phyloP scores from a whole-genome alignment of 2,113 vertebrate species.

The Psilopsiagon aymara region DNA sequence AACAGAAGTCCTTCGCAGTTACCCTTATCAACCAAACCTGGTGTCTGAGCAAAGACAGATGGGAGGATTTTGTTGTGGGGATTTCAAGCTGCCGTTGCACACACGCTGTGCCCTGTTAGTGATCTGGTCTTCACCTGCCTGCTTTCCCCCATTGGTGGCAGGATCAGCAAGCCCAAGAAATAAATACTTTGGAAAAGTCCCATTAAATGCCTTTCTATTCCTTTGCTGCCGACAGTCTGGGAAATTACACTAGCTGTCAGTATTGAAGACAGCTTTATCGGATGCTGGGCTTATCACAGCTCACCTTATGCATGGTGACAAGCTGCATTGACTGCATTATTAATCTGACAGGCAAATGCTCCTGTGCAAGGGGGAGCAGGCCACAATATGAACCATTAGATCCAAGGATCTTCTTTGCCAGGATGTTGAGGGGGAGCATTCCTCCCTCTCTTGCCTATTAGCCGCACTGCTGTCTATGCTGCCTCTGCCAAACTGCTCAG shows the following conservation, averaged over 20 bases:
- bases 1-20: neutral
- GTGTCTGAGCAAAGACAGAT: neutral
- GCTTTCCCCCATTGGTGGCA: neutral
- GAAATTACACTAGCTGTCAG: neutral
- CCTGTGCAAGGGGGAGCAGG: neutral
- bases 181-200: neutral
- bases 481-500: neutral
- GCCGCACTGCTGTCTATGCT: neutral
- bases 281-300: neutral
- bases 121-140: neutral
- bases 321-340: neutral
- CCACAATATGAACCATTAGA: neutral
- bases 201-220: neutral
- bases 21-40: neutral
- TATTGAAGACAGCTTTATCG: neutral
- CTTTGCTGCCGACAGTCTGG: neutral
- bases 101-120: neutral
- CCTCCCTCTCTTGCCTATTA: neutral
- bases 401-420: neutral
- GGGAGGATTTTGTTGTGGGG: neutral
- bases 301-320: slow-evolving; percentile 5
- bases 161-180: neutral
- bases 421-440: neutral
- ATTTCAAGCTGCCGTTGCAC: neutral
- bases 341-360: neutral